phyloP scores from a whole-genome alignment of 1,140 invertebrate species.

The Oscheius sp. region DNA sequence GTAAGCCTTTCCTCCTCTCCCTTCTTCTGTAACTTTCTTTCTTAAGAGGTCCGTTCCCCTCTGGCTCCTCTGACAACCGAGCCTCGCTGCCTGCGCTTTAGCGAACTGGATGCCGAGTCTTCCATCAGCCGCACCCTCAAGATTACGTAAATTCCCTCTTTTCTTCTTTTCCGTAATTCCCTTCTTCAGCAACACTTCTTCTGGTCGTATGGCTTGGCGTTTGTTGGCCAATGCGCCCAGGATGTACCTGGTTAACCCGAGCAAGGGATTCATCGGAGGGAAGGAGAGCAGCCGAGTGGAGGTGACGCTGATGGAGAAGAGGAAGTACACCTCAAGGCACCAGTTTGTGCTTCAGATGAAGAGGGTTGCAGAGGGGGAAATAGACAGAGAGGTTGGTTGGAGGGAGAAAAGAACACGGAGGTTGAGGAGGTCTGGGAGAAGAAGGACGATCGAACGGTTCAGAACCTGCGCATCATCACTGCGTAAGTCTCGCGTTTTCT shows the following conservation, averaged over 20 bases:
- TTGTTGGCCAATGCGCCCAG: neutral
- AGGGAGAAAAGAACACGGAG: neutral
- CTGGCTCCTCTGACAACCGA: conserved; percentile 11
- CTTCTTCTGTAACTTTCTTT: too few relatives aligned
- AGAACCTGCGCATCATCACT: neutral
- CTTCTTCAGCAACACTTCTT: neutral
- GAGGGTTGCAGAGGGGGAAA: neutral
- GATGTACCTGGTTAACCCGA: conserved; percentile 1
- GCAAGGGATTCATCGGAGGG: neutral
- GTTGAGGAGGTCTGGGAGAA: neutral
- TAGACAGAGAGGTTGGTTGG: neutral
- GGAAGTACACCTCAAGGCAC: neutral
- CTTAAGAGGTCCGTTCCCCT: too few relatives aligned
- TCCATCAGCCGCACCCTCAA: neutral
- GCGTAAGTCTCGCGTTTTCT: too few relatives aligned
- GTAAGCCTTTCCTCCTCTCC: too few relatives aligned
- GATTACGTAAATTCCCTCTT: too few relatives aligned
- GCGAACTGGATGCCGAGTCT: neutral
- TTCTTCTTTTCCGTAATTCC: too few relatives aligned
- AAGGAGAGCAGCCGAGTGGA: neutral
- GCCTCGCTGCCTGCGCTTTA: neutral
- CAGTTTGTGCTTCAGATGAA: conserved; percentile 1
- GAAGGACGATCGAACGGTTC: neutral
- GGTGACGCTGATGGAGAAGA: neutral
- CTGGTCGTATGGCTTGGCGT: neutral